These are phyloP conservation scores for Euglossa dilemma DNA, from an alignment of 1,140 invertebrate species.

Conservation along the genomic window DNA sequence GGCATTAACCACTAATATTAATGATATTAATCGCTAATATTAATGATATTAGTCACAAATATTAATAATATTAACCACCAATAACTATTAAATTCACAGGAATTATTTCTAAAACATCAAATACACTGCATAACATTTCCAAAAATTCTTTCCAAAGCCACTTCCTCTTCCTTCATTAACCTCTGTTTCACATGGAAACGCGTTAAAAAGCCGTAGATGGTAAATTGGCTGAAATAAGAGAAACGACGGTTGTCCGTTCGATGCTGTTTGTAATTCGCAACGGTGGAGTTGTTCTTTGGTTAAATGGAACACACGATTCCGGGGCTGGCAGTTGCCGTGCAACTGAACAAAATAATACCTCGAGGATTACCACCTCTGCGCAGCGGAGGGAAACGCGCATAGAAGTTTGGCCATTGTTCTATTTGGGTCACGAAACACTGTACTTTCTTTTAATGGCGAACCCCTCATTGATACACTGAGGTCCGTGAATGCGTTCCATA, in stretches of 20 bases:
- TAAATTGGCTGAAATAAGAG: too few species aligned
- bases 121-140: too few species aligned
- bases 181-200: too few species aligned
- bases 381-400: neutral
- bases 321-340: neutral
- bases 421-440: slow-evolving; percentile 23
- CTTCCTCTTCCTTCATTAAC: too few species aligned
- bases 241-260: neutral
- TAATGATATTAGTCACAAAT: too few species aligned
- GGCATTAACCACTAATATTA: too few species aligned
- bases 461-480: neutral
- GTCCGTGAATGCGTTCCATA: neutral
- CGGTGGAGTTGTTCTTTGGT: neutral
- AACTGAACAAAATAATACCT: neutral
- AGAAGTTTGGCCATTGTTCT: slow-evolving; percentile 7
- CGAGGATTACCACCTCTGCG: neutral
- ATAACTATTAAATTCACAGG: too few species aligned
- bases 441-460: slow-evolving; percentile 6
- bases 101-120: too few species aligned
- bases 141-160: too few species aligned
- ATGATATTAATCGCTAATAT: too few species aligned
- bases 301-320: neutral
- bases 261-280: neutral
- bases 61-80: too few species aligned
- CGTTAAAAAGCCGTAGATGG: neutral